These are phyloP conservation scores for Drosophila elegans DNA, from an alignment of 1,140 invertebrate species.

Conservation along the genomic window DNA sequence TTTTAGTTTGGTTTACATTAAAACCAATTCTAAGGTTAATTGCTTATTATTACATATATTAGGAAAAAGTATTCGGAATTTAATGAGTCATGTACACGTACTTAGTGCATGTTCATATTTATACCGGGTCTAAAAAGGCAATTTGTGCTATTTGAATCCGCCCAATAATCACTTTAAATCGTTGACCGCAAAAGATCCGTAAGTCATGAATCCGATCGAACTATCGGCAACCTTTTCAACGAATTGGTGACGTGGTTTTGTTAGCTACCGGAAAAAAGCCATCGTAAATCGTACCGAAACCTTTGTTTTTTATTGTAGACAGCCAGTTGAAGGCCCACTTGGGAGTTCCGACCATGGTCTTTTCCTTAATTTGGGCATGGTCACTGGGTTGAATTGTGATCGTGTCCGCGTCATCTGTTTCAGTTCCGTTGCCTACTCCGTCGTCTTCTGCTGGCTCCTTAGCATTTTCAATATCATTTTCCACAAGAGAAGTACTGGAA, in stretches of 20 bases:
- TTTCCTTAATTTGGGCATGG: background rate
- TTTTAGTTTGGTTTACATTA: no score
- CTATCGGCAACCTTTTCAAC: background rate
- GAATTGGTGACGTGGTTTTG: background rate
- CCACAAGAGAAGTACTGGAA: background rate
- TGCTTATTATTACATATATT: background rate
- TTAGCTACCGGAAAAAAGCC: conserved; percentile 11
- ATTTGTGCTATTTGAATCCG: background rate
- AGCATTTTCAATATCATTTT: background rate
- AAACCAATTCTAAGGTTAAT: background rate
- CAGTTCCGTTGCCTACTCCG: background rate
- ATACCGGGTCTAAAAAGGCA: conserved; percentile 3
- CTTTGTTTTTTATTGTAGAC: background rate
- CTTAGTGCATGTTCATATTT: conserved; percentile 1
- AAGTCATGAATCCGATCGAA: background rate
- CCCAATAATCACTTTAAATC: background rate
- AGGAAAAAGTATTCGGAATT: background rate
- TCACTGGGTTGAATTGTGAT: conserved; percentile 7
- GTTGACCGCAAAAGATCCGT: conserved; percentile 17
- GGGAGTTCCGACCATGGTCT: conserved; percentile 12
- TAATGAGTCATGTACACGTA: conserved; percentile 10
- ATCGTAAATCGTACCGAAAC: conserved; percentile 17
- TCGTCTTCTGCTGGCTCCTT: background rate
- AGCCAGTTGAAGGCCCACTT: conserved; percentile 15
- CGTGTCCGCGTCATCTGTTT: background rate